These are phyloP conservation scores for Argya squamiceps DNA, from an alignment of 2,797 vertebrate species.

Conservation along the genomic window DNA sequence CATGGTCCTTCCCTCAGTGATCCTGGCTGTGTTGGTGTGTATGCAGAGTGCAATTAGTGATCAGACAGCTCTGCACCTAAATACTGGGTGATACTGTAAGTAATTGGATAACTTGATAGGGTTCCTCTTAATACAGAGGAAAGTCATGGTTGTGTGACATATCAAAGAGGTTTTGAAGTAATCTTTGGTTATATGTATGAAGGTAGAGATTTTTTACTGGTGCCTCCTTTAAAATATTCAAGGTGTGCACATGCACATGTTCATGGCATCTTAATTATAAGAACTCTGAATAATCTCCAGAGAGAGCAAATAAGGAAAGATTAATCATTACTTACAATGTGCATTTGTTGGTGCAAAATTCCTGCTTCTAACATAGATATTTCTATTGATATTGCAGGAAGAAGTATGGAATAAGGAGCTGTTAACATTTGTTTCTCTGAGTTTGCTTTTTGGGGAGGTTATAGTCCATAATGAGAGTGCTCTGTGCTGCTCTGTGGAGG, in stretches of 20 bases:
- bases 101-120: neutral
- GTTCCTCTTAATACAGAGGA: neutral
- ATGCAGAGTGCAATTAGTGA: neutral
- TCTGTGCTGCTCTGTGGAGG: neutral
- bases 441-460: neutral
- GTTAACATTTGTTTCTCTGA: neutral
- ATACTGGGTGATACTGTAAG: neutral
- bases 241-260: rapidly evolving
- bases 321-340: neutral
- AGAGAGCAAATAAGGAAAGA: neutral
- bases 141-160: neutral
- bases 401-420: neutral
- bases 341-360: neutral
- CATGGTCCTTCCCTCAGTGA: neutral
- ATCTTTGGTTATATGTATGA: rapidly evolving
- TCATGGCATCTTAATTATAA: neutral
- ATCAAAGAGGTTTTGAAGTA: neutral
- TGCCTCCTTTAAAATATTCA: neutral
- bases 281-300: neutral
- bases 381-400: neutral
- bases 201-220: neutral
- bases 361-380: neutral
- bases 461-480: neutral
- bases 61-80: too few relatives aligned
- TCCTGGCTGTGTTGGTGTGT: neutral